Base-by-base conservation (phyloP, 2,797 vertebrate species). In the Sebastes cheni region DNA sequence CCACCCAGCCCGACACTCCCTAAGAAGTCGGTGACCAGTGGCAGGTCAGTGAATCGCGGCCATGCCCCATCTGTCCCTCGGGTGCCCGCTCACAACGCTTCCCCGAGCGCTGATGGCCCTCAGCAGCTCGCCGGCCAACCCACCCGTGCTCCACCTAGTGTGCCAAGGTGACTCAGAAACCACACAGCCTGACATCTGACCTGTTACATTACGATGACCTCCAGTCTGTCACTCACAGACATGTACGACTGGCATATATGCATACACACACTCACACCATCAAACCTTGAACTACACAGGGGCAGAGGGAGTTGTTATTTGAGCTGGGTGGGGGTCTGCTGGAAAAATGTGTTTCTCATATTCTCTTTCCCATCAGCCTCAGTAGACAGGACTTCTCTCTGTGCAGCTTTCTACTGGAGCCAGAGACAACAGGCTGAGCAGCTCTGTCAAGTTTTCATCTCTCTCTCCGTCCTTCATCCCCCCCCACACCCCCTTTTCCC, bases 131-230 rank as follows among this genome's bases (percentile, higher is more conserved):
- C 93, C 52, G 92, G 93, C 2, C 94, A 96, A 54, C 96, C 96
- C 34, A 95, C 93, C 5, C 91, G 96, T 56, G 93, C 95, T 59
- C 95, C 96, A 54, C 95, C 96, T 54, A 94, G 94, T 2, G 93
- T 98, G 77, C 97, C 97, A 77, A 98, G 97, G 98, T 99, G 95
- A 88, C 65, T 82, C 32, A 52, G 22, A 96, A 93, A 62, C 22
- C 4, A 64, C 59, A 62, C 25, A 58, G 59, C 52, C 75, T 55
- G 27, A 85, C 77, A 82, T 36, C 68, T 62, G 50, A 83, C 75
- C 64, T 55, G 52, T 59, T 68, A 30, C 3, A 62, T 58, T 52
- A 36, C 8, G 9, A n/a, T 60, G 64, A 79, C 74, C 82, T 75
- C 68, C 55, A 16, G 9, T 34, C 27, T 65, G 65, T 64, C 77